Base-by-base conservation (phyloP, 2,113 vertebrate genomes). In the Oplegnathus fasciatus region DNA sequence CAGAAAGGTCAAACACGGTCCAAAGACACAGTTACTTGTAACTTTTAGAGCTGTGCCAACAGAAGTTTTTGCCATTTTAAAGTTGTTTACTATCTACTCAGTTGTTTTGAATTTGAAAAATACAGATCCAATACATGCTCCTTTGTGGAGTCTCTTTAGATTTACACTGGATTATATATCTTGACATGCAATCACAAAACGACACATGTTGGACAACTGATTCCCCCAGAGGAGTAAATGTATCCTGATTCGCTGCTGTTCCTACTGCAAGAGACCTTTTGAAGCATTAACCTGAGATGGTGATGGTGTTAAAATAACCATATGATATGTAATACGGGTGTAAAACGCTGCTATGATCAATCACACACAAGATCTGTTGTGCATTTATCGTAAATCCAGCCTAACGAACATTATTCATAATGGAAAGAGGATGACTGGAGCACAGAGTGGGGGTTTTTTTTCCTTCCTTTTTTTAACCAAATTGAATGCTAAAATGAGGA, bases 401-500 rank as follows among this genome's bases (percentile, higher is more conserved):
- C 13, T 44, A 1, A 62, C n/a, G 34, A 15, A 48, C 22, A 58
- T 9, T 3, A n/a, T 11, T 71, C 13, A n/a, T 17, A 28, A 9
- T 15, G 15, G 22, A 48, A 71, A 50, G 2, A 40, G 3, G n/a
- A 76, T 1, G 2, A 34, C 60, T 40, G 34, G 7, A 58, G 17
- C 28, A 24, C 28, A 32, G 32, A 10, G 44, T 1, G 9, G 8
- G 0, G n/a, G n/a, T n/a, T n/a, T 9, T 48, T 52, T 26, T 2
- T 17, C 9, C 22, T n/a, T n/a, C n/a, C n/a, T 6, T n/a, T 42
- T 5, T 37, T 37, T 2, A 64, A 28, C 10, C 40, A 57, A 82
- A 84, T 7, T 22, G 10, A 61, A 62, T 37, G n/a, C 11, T 26
- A 28, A 55, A 69, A 83, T 8, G n/a, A 70, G 30, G 20, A 58